Evolutionary conservation across 2,888 invertebrate genomes (phyloP), one percentile per base, ranked within the genome.

Genomic region (Syrista parreyssii): DNA sequence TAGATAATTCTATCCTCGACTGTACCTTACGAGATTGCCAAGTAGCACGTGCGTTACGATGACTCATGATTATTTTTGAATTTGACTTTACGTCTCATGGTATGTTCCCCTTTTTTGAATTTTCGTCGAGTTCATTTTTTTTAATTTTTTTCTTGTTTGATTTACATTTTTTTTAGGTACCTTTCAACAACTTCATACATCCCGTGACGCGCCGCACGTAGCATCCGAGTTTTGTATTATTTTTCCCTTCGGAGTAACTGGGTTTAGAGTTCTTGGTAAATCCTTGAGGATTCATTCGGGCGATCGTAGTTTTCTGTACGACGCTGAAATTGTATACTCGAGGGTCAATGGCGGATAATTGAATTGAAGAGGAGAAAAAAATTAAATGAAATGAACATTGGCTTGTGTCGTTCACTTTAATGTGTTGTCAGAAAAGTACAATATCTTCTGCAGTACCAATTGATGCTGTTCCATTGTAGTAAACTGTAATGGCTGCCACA

Each of bases 1-100:
- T 73, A 69, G 35, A 76, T 68, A 76, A 81, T 82, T 79, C 31
- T 71, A 71, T 32, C 31, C 32, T 15, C 12, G 31, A 71, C 71
- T 55, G 40, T 23, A 55, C 40, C 40, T 55, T 23, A 23, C 40
- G 40, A 55, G 40, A 55, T 55, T 55, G 23, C 40, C 40, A 23
- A 23, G 15, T 23, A 55, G 40, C 71, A 71, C 71, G 69, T n/a
- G 15, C 30, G 23, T 71, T 32, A 32, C 31, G 6, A 9, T 71
- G 71, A 71, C 31, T 71, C 71, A 71, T 15, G 31, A 71, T 71
- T 71, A 71, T 71, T 71, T 30, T 71, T 71, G 9, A 71, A 30
- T 11, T 71, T 71, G 71, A 31, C 32, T 68, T 68, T 68, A 30
- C 68, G 30, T 3, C 77, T 75, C 75, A 55, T 75, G 71, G 75